These are phyloP conservation scores for Stegostoma tigrinum DNA, from an alignment of 2,113 vertebrate species.

Conservation along the genomic window DNA sequence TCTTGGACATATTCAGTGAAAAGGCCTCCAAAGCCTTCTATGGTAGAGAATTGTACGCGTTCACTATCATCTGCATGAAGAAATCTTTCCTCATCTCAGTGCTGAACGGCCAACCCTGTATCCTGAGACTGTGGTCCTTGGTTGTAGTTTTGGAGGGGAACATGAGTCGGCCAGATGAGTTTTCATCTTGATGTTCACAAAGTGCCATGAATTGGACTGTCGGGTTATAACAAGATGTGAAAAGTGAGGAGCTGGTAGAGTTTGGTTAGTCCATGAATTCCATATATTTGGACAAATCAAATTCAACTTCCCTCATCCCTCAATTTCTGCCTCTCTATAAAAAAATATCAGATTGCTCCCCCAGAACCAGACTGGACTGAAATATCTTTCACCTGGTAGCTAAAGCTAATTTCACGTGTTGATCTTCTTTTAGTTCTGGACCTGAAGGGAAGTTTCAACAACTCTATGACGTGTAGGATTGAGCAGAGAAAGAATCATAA, in stretches of 20 bases:
- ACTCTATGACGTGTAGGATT: not conserved
- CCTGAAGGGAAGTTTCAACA: not conserved
- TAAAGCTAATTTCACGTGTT: not conserved
- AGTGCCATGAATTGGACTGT: not conserved
- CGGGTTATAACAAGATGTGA: not conserved
- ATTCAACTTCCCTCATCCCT: not conserved
- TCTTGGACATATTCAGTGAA: no score
- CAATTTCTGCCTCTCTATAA: not conserved
- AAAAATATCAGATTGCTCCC: not conserved
- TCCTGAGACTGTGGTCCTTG: no score
- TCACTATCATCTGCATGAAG: no score
- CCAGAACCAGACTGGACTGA: not conserved
- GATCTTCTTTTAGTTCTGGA: not conserved
- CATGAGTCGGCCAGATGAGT: no score
- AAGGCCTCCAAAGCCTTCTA: no score
- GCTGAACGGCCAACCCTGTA: no score
- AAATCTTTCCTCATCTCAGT: no score
- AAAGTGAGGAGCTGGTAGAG: not conserved
- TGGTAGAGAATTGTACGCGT: no score
- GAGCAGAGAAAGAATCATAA: not conserved
- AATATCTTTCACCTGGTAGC: not conserved
- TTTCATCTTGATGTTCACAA: not conserved
- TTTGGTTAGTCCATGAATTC: not conserved
- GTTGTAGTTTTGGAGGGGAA: no score
- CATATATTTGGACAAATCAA: not conserved